phyloP scores from a whole-genome alignment of 2,113 vertebrate genomes.

The Donacobius atricapilla region DNA sequence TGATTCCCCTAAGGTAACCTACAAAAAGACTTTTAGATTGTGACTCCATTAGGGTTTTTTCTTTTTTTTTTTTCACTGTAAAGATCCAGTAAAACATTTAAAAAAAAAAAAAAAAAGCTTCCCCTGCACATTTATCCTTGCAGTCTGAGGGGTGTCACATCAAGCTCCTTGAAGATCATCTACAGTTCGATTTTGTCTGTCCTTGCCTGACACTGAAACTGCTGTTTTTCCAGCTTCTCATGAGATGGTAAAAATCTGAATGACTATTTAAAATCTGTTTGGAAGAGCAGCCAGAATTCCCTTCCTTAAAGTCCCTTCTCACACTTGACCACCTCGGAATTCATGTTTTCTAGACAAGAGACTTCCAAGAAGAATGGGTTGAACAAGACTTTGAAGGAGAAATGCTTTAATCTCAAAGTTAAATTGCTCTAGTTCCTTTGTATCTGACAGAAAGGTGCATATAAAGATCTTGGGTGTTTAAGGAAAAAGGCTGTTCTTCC shows the following conservation, averaged over 20 bases:
- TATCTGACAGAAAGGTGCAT: background rate
- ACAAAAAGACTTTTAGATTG: background rate
- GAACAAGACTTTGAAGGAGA: background rate
- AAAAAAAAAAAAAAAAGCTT: background rate
- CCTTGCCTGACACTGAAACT: background rate
- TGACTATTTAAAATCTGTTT: background rate
- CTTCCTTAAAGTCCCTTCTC: background rate
- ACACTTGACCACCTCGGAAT: background rate
- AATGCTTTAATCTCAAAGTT: background rate
- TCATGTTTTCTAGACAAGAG: background rate
- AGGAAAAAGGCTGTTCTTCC: background rate
- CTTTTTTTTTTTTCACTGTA: background rate
- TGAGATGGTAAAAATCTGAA: background rate
- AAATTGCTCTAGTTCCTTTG: background rate
- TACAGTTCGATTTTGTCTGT: background rate
- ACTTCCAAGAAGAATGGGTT: background rate
- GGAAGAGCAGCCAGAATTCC: background rate
- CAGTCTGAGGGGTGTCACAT: background rate
- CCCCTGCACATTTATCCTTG: background rate
- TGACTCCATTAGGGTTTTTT: background rate
- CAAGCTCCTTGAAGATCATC: background rate
- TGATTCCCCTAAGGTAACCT: background rate
- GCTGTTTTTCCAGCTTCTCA: background rate
- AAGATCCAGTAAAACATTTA: background rate
- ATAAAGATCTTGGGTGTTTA: background rate